phyloP scores from a whole-genome alignment of 2,888 invertebrate species.

The Seladonia tumulorum region DNA sequence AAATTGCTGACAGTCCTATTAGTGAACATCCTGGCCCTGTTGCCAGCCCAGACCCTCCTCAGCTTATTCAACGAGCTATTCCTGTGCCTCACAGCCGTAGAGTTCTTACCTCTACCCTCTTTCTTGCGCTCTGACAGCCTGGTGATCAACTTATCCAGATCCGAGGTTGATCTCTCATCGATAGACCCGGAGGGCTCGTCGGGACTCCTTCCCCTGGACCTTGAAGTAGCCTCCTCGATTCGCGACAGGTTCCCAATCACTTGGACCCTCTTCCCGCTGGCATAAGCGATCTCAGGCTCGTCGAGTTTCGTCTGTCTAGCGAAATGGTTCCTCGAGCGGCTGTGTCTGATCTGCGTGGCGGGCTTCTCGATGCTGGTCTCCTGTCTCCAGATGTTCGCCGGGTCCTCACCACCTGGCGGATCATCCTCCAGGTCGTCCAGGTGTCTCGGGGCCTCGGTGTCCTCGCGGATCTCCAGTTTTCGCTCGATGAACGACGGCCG shows the following conservation, averaged over 20 bases:
- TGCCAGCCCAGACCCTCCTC: conserved; percentile 46
- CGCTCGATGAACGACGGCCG: conserved; percentile 80
- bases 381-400: not conserved
- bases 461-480: conserved; percentile 63
- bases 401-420: conserved; percentile 16
- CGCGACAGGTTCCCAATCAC: conserved; percentile 10
- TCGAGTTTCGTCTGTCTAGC: conserved; percentile 64
- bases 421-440: conserved; percentile 3
- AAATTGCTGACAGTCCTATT: conserved; percentile 44
- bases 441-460: not conserved
- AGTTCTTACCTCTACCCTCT: conserved; percentile 21
- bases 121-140: conserved; percentile 37
- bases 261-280: not conserved
- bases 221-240: not conserved
- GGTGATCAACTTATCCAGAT: conserved; percentile 44
- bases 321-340: conserved; percentile 83
- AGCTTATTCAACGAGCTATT: conserved; percentile 53
- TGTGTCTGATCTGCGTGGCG: conserved; percentile 83
- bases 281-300: conserved; percentile 29
- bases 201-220: not conserved
- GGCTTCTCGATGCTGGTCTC: conserved; percentile 71
- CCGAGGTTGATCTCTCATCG: conserved; percentile 49
- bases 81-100: conserved; percentile 20
- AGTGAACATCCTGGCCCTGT: conserved; percentile 25
- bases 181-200: not conserved